phyloP scores from a whole-genome alignment of 2,888 invertebrate genomes.

The Lottia scabra region DNA sequence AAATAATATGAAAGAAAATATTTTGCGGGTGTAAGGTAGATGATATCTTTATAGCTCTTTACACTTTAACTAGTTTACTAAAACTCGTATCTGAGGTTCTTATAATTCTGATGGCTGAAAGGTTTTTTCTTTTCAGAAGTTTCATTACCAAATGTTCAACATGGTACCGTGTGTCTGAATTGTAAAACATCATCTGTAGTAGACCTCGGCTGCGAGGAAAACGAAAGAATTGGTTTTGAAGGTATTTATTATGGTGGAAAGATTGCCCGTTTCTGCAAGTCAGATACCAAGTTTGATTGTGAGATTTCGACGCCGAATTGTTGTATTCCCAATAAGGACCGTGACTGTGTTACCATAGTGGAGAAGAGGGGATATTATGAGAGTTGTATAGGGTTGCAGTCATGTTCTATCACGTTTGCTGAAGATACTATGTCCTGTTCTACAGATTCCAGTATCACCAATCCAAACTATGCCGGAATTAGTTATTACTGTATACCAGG shows the following conservation, averaged over 20 bases:
- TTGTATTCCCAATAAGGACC: not conserved
- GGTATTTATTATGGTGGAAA: not conserved
- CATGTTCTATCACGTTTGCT: not conserved
- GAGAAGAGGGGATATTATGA: not conserved
- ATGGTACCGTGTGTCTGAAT: not conserved
- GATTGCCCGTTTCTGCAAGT: not conserved
- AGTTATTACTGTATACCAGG: constrained; percentile 2
- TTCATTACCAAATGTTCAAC: too few species aligned
- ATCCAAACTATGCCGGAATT: not conserved
- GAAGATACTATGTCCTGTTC: not conserved
- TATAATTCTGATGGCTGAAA: too few species aligned
- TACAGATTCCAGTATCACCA: not conserved
- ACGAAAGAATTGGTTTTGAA: not conserved
- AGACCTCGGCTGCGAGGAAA: not conserved
- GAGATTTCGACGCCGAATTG: not conserved
- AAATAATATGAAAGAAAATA: too few species aligned
- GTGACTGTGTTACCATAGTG: not conserved
- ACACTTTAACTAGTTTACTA: too few species aligned
- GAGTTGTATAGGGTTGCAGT: not conserved
- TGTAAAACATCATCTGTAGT: not conserved
- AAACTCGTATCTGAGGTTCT: too few species aligned
- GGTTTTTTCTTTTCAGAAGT: too few species aligned
- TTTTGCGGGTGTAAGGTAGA: too few species aligned
- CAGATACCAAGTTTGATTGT: not conserved
- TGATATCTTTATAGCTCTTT: too few species aligned